Evolutionary conservation across 1,140 invertebrate species (phyloP), one percentile per base, ranked within the genome.

Genomic region (Anagrus nilaparvatae): DNA sequence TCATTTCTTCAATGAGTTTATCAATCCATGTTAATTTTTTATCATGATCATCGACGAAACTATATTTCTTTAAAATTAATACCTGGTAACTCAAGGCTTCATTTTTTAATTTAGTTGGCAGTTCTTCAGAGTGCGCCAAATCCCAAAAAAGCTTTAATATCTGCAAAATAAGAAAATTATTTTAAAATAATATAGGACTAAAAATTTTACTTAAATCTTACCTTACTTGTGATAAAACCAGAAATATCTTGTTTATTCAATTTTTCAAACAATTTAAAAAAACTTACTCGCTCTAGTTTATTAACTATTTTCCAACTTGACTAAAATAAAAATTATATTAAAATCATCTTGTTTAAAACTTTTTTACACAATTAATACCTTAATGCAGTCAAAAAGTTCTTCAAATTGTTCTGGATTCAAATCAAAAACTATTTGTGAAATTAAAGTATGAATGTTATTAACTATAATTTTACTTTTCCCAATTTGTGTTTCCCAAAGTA

Each of bases 221-320:
- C 84, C 75, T 97, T 98, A 60, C 95, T 87, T 33, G 94, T 93
- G 93, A 98, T 97, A 12, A 97, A 88, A 42, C 94, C 94, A 67
- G 97, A 91, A 64, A 97, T 97, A 68, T 98, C 94, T 69, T 96
- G 94, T 69, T 98, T 94, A 13, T 93, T 93, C 41, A 98, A 67
- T 54, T 93, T 74, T 43, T 93, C 75, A 52, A 97, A 97, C 43
- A 98, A 72, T 70, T 98, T 93, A 41, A 98, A 69, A 34, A 97
- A 69, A 61, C 95, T 91, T 70, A 97, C 94, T 49, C 92, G 75
- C 70, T 97, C 92, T 62, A 96, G 91, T 65, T 92, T 94, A 61
- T 84, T 92, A 16, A 93, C 94, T 55, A 87, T 89, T 41, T 87
- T 88, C 93, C 93, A 97, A 71, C 87, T 93, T 49, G 82, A 78